Base-by-base conservation (phyloP, 1,140 invertebrate genomes). In the Patella vulgata region DNA sequence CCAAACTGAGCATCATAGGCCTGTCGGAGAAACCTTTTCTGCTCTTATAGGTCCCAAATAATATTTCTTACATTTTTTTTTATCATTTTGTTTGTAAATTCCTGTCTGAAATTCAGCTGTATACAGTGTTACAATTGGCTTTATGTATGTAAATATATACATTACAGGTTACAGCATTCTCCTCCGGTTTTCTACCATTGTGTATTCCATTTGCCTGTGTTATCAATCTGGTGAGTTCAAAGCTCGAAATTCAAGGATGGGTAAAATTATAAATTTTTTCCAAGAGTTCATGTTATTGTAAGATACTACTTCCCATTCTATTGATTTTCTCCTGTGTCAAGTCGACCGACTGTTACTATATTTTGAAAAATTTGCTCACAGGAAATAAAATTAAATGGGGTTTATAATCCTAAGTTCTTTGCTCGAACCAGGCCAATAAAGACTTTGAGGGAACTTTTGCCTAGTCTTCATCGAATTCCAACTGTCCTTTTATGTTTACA, bases 151-250 rank as follows among this genome's bases (percentile, higher is more conserved):
- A 30, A 14, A 57, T 9, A 64, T 48, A 51, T 9, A 33, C 14
- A 14, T 33, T 62, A 19, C 62, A 77, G 75, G 70, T 67, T 5
- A 52, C 50, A 4, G 72, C 75, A 11, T 77, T 77, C 57, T 77
- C 75, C 9, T 68, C 59, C 40, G 75, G 75, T 0, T 48, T 74
- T 9, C 27, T 77, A 30, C 75, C 75, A 30, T 39, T 74, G 8
- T 68, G 47, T 19, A 53, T 74, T 27, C 75, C 75, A 30, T 68
- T 74, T 31, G 63, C 69, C 14, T 72, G 63, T 52, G 31, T 77
- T n/a, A 33, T 72, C 1, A 77, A 77, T 58, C 46, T 57, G 52
- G 74, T 77, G 62, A 65, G 72, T 67, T 56, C 27, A 2, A n/a
- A 39, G 52, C 17, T 42, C 33, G 25, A 6, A 50, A 14, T 19